These are phyloP conservation scores for Dolichomitus sp. DNA, from an alignment of 2,888 invertebrate species.

Conservation along the genomic window DNA sequence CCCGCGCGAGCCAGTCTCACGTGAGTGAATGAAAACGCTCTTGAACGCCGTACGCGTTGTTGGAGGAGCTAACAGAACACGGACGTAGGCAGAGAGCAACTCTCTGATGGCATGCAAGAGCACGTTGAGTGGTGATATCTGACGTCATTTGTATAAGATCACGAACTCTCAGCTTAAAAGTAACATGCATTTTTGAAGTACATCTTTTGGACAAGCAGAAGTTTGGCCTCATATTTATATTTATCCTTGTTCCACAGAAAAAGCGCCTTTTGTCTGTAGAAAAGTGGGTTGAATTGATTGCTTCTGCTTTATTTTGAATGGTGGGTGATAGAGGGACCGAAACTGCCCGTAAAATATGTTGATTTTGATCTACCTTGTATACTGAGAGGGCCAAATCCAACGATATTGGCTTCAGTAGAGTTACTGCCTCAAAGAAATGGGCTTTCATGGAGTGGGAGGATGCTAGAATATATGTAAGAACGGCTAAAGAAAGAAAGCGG, in stretches of 20 bases:
- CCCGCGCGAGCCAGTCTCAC: conserved; percentile 68
- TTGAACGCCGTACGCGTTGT: conserved; percentile 65
- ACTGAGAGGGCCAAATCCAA: conserved; percentile 46
- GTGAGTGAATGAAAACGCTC: conserved; percentile 66
- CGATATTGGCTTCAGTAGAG: conserved; percentile 4
- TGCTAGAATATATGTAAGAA: conserved; percentile 49
- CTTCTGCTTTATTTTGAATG: neutral
- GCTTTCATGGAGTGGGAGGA: conserved; percentile 68
- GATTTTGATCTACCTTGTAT: neutral
- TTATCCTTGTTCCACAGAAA: neutral
- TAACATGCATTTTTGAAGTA: neutral
- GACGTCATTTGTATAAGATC: conserved; percentile 22
- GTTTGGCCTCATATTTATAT: neutral
- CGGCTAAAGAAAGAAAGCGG: conserved; percentile 46
- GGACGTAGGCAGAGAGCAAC: conserved; percentile 54
- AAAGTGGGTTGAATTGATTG: neutral
- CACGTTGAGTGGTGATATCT: conserved; percentile 55
- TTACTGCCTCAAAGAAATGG: conserved; percentile 67
- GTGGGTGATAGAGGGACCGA: neutral
- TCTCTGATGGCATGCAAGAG: conserved; percentile 52
- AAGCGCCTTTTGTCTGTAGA: neutral
- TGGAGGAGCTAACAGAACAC: conserved; percentile 57
- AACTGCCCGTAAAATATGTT: neutral
- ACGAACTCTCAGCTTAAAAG: conserved; percentile 17
- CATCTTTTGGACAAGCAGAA: neutral